Evolutionary conservation across 1,140 invertebrate species (phyloP).

Genomic region (Drosophila persimilis): DNA sequence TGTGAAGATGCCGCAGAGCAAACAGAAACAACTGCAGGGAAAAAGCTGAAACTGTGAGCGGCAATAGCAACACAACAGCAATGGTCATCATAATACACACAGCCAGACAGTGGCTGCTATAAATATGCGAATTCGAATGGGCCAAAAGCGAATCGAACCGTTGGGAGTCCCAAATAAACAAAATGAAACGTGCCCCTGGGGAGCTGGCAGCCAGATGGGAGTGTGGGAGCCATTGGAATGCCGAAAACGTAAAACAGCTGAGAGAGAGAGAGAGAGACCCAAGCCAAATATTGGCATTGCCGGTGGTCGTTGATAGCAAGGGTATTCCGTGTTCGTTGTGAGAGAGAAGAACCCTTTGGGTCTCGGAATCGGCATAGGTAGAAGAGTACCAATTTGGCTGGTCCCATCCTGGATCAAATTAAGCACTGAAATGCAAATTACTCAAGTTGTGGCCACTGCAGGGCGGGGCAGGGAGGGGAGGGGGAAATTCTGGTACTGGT

Average conservation of each 20-base stretch:
- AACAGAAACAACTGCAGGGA: slow-evolving; percentile 46
- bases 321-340: slow-evolving; percentile 9
- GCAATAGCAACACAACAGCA: slow-evolving; percentile 42
- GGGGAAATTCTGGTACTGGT: background rate
- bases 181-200: slow-evolving; percentile 22
- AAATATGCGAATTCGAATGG: slow-evolving; percentile 59
- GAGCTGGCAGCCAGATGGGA: slow-evolving; percentile 57
- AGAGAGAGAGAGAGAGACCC: slow-evolving; percentile 4
- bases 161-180: slow-evolving; percentile 43
- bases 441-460: background rate
- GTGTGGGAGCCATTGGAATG: slow-evolving; percentile 60
- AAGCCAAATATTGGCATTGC: slow-evolving; percentile 62
- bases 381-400: slow-evolving; percentile 6
- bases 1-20: slow-evolving; percentile 72
- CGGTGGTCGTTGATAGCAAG: slow-evolving; percentile 8
- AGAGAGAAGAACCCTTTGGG: too few species aligned
- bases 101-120: slow-evolving; percentile 30
- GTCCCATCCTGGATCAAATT: slow-evolving; percentile 35
- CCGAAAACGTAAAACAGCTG: slow-evolving; percentile 67
- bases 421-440: slow-evolving; percentile 28
- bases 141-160: slow-evolving; percentile 2
- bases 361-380: too few species aligned
- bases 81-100: slow-evolving; percentile 44
- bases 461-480: too few species aligned
- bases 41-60: slow-evolving; percentile 39